Base-by-base conservation (phyloP, 64 coral and sea anemone genomes). In the Stylophora pistillata region DNA sequence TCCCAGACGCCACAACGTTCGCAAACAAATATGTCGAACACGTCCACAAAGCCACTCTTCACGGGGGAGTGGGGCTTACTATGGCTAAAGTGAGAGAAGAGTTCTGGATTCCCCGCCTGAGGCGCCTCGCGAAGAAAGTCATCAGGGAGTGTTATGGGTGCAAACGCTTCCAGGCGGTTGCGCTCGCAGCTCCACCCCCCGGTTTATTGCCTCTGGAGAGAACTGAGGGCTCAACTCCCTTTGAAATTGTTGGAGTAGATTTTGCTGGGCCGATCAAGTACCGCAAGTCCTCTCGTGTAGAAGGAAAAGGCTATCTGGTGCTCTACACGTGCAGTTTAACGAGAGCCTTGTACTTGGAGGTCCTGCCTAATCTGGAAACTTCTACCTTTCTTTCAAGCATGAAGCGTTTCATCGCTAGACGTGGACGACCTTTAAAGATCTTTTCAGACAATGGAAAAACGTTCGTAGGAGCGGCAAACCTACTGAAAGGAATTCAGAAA, bases 211-310 rank as follows among this genome's bases (percentile, higher is more conserved):
- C 91, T 34, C 73, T 9, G 18, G 86, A 88, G 16, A 28, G 86
- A 61, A 93, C 55, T 20, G 64, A 85, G 58, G 78, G 78, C 1
- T 57, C 66, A 37, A 17, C 13, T 0, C n/a, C 85, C 13, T 92
- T 91, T 30, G 63, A 76, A 9, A 72, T 91, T 30, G 53, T 92
- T 53, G 90, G 83, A 13, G 91, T 81, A 53, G 85, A 93, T 31
- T 88, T 93, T 16, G 64, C 85, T 28, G 91, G 91, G 12, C 72
- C 91, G 9, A 92, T 92, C 2, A 92, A 92, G 74, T 92, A 92
- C 85, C 52, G 20, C 30, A 66, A 75, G 53, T 25, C 74, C 9
- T 9, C 74, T n/a, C 70, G 80, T 11, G 47, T 65, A 5, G 71
- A 92, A 60, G 30, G 80, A 0, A 92, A 92, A 61, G 85, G 75